Evolutionary conservation across 1,140 invertebrate species (phyloP).

Genomic region (Globodera rostochiensis): DNA sequence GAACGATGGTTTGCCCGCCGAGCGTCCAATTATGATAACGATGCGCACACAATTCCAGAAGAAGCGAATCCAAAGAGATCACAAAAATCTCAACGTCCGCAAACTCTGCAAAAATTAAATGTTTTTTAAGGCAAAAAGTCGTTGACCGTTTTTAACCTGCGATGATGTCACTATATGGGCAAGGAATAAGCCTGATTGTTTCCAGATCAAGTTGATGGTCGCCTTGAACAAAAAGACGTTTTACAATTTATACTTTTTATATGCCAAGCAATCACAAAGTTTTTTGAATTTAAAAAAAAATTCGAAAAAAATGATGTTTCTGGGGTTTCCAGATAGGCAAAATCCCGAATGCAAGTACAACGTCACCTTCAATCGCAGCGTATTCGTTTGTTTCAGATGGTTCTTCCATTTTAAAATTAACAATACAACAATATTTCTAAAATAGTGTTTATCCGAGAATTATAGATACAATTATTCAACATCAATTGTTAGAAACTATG

Average conservation of each 20-base stretch:
- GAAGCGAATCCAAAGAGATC: constrained; percentile 59
- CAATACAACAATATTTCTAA: no score
- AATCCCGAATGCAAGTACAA: no score
- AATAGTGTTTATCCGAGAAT: no score
- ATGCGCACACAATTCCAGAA: constrained; percentile 60
- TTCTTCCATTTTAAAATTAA: constrained; percentile 11
- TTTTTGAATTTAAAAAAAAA: not conserved
- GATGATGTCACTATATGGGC: constrained; percentile 57
- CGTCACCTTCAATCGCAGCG: constrained; percentile 13
- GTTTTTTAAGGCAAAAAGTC: not conserved
- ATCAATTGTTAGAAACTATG: no score
- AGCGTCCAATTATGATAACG: constrained; percentile 63
- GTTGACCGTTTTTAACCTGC: not conserved
- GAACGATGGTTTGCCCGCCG: constrained; percentile 61
- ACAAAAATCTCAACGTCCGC: constrained; percentile 65
- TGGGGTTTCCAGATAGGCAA: no score
- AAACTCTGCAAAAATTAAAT: constrained; percentile 44
- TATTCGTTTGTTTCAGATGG: constrained; percentile 14
- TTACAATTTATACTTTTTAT: not conserved
- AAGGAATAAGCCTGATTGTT: constrained; percentile 43
- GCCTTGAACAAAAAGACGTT: not conserved
- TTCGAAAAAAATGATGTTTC: no score
- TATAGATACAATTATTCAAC: no score
- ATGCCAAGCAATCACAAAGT: not conserved
- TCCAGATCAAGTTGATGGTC: constrained; percentile 29